A percentile compares a stretch with the other conserved stretches of the same genome.
These are phyloP conservation scores for Aphelenchoides besseyi DNA, from an alignment of 1,140 invertebrate genomes.

Conservation along the genomic window DNA sequence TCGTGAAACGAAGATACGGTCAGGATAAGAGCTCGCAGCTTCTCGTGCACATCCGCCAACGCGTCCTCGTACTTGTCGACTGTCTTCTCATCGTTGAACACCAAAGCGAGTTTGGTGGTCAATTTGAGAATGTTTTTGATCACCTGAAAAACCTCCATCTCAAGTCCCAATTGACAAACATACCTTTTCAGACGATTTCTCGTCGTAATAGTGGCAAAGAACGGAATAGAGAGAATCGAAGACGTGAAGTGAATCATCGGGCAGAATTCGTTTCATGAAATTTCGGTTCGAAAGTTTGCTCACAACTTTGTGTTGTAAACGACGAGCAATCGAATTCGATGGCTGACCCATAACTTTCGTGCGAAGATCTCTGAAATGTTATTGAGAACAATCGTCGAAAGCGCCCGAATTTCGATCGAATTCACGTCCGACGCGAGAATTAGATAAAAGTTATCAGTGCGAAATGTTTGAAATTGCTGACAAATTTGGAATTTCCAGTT, in stretches of 20 bases:
- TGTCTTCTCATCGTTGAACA: not conserved
- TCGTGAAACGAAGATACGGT: not conserved
- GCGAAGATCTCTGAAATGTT: not conserved
- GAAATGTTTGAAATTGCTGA: not conserved
- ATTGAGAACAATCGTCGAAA: too few species aligned
- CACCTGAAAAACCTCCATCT: not conserved
- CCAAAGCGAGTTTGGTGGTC: not conserved
- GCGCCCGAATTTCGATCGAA: too few species aligned
- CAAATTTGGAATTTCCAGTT: not conserved
- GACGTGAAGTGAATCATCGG: slow-evolving; percentile 30
- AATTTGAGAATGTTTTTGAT: slow-evolving; percentile 6
- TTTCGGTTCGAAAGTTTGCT: not conserved
- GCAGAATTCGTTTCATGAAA: slow-evolving; percentile 12
- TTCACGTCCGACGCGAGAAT: not conserved
- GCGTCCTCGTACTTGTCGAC: slow-evolving; percentile 9
- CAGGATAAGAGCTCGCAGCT: not conserved
- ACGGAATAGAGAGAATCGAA: slow-evolving; percentile 31
- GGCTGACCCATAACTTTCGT: not conserved
- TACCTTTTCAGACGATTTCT: not conserved
- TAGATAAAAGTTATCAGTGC: not conserved
- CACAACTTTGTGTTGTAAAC: not conserved
- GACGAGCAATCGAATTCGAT: not conserved
- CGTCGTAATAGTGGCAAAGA: slow-evolving; percentile 28
- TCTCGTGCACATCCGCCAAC: not conserved
- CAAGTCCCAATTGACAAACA: not conserved